Evolutionary conservation across 2,888 invertebrate species (phyloP), one percentile per base, ranked within the genome.

Genomic region (Scaptomyza flava): DNA sequence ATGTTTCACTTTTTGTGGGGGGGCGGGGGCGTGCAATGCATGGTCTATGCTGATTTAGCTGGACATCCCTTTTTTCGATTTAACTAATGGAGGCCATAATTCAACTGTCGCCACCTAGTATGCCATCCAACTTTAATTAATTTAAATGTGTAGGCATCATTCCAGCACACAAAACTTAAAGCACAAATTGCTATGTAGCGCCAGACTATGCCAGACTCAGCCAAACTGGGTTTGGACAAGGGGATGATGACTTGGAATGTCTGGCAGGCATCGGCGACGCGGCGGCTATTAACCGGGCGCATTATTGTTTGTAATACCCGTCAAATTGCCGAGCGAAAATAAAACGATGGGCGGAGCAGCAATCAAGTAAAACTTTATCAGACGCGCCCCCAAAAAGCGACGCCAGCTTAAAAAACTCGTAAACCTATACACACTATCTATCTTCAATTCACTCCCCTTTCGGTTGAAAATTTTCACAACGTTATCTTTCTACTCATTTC

Each of bases 21-120:
- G 56, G 53, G 36, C 17, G 56, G 33, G 30, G 48, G 46, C 20
- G 60, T 36, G n/a, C 12, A 20, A 43, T 43, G 11, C 42, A 23
- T 20, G 42, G 20, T 9, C 60, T 38, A n/a, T 52, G 45, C 34
- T 34, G 61, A 67, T 68, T 77, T 61, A 58, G 64, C 60, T 68
- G 23, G 46, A 43, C 41, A 54, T 61, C 31, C 31, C 51, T 67
- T 57, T 70, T 83, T 83, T 77, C 66, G 79, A 81, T 81, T 77
- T 66, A 76, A 68, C 81, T 81, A 81, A 83, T 81, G 84, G 79
- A 68, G 43, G 60, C 51, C 69, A 79, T 81, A 83, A 81, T 66
- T 80, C 80, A 74, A 57, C 50, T 41, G 52, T 33, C 36, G 45
- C 62, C 53, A 42, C 33, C 59, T 48, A 17, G 48, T 12, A 52